A percentile compares a stretch with the other conserved stretches of the same genome.
phyloP scores from a whole-genome alignment of 2,888 invertebrate species.

The Tillus elongatus region DNA sequence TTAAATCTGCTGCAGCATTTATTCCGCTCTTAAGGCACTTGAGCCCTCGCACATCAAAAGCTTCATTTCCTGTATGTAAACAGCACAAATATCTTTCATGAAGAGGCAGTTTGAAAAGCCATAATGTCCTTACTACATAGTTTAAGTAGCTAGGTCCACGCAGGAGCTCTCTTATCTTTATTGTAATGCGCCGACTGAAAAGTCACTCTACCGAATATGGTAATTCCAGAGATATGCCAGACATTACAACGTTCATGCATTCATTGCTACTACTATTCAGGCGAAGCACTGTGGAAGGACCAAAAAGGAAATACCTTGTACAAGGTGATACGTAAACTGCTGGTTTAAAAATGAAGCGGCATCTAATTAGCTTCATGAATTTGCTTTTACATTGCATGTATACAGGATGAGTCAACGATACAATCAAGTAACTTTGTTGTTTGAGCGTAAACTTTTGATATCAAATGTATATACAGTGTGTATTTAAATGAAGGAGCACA shows the following conservation, averaged over 20 bases:
- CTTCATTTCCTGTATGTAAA: constrained; percentile 3
- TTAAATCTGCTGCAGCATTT: constrained; percentile 6
- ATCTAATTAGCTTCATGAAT: too few relatives aligned
- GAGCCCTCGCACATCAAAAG: neutral
- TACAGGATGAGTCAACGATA: too few relatives aligned
- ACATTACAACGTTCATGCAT: constrained; percentile 2
- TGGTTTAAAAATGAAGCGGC: too few relatives aligned
- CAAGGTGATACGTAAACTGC: too few relatives aligned
- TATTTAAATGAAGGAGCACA: too few relatives aligned
- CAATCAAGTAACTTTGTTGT: too few relatives aligned
- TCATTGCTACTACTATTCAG: too few relatives aligned
- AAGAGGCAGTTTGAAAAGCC: constrained; percentile 1
- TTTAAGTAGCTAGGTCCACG: constrained; percentile 2
- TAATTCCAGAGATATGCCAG: constrained; percentile 1
- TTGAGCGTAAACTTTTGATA: too few relatives aligned
- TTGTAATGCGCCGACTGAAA: constrained; percentile 3
- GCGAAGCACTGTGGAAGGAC: too few relatives aligned
- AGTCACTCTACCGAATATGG: constrained; percentile 2
- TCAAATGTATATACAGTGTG: too few relatives aligned
- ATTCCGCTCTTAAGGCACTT: neutral
- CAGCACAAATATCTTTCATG: constrained; percentile 3
- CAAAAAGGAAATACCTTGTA: too few relatives aligned
- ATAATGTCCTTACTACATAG: constrained; percentile 1
- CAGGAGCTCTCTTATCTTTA: constrained; percentile 3
- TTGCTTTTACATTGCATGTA: too few relatives aligned